Conservation (phyloP, 2,888 invertebrate species). For the Nezara viridula region DNA sequence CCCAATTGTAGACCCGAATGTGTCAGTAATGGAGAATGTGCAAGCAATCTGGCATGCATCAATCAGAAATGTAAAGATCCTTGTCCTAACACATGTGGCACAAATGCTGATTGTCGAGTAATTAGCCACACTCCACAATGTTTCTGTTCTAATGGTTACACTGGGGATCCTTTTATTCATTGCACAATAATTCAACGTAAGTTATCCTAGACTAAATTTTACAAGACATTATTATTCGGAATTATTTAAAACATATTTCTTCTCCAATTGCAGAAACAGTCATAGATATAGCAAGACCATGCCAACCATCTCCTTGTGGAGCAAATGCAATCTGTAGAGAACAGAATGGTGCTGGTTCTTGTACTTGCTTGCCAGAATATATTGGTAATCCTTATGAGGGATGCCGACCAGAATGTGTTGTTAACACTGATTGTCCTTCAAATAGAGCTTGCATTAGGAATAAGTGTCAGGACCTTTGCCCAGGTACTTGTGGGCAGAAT, state of each 20-base stretch:
- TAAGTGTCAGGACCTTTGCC: slow-evolving; percentile 72
- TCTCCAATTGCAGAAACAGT: slow-evolving; percentile 61
- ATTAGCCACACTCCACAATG: slow-evolving; percentile 70
- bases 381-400: slow-evolving; percentile 78
- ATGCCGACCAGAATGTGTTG: slow-evolving; percentile 72
- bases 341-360: slow-evolving; percentile 76
- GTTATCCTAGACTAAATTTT: neutral
- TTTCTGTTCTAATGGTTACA: slow-evolving; percentile 72
- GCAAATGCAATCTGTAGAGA: slow-evolving; percentile 72
- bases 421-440: slow-evolving; percentile 70
- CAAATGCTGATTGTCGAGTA: slow-evolving; percentile 69
- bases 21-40: slow-evolving; percentile 68
- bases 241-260: neutral
- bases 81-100: slow-evolving; percentile 68
- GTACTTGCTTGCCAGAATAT: slow-evolving; percentile 78
- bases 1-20: slow-evolving; percentile 68
- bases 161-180: slow-evolving; percentile 74
- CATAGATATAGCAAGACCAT: slow-evolving; percentile 73
- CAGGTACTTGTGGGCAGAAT: slow-evolving; percentile 72
- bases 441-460: slow-evolving; percentile 70
- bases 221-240: neutral
- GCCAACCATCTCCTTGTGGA: slow-evolving; percentile 72
- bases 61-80: slow-evolving; percentile 69
- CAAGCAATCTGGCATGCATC: slow-evolving; percentile 68
- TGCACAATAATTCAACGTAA: slow-evolving; percentile 71